Evolutionary conservation across 2,113 vertebrate genomes (phyloP).

Genomic region (Corythaeola cristata): DNA sequence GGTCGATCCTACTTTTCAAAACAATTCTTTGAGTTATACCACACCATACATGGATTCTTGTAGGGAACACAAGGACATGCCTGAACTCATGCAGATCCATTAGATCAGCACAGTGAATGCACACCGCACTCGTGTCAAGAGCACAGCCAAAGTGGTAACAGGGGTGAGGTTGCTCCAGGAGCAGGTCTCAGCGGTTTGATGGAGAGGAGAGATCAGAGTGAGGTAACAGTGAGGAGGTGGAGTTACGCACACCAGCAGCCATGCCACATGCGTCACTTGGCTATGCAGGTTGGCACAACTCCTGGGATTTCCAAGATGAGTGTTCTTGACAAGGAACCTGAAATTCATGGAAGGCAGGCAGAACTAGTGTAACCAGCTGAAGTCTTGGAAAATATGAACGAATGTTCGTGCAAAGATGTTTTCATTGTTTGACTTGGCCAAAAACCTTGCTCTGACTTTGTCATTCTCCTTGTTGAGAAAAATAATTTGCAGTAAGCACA

Average conservation of each 20-base stretch:
- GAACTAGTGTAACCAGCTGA: background rate
- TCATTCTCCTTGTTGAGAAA: background rate
- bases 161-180: background rate
- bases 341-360: background rate
- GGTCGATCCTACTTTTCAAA: background rate
- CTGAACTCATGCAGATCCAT: background rate
- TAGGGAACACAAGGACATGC: background rate
- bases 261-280: background rate
- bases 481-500: background rate
- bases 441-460: background rate
- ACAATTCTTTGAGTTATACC: background rate
- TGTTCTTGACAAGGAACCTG: background rate
- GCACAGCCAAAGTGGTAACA: background rate
- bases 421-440: background rate
- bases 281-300: background rate
- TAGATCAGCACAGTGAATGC: background rate
- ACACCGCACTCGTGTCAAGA: background rate
- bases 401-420: background rate
- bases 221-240: background rate
- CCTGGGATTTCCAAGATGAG: background rate
- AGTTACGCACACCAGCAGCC: background rate
- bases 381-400: background rate
- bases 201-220: background rate
- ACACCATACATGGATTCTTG: background rate
- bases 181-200: background rate